A percentile compares a stretch with the other conserved stretches of the same genome.
phyloP scores from a whole-genome alignment of 2,888 invertebrate species.

The Spatulosminthurus flaviceps region DNA sequence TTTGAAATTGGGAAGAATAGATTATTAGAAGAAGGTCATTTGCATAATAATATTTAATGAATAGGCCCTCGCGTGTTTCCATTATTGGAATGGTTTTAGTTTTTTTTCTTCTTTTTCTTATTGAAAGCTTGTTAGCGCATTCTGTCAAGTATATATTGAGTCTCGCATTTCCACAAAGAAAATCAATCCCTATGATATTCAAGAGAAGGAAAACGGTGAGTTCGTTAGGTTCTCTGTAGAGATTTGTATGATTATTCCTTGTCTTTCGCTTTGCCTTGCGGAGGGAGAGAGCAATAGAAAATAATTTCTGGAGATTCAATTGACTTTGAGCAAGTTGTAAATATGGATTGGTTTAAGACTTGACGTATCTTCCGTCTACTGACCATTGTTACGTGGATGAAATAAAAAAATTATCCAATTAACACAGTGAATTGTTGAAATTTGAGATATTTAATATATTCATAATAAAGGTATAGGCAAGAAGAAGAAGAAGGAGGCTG shows the following conservation, averaged over 20 bases:
- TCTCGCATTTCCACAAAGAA: no score
- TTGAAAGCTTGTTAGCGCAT: conserved; percentile 3
- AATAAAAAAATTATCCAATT: conserved; percentile 14
- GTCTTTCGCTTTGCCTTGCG: no score
- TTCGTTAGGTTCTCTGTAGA: no score
- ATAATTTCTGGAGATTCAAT: no score
- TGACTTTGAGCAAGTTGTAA: no score
- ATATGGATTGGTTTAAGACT: no score
- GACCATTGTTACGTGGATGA: neutral
- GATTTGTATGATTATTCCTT: no score
- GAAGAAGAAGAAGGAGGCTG: neutral
- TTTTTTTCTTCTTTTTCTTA: neutral
- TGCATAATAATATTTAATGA: conserved; percentile 42
- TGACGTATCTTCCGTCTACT: neutral
- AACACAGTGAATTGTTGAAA: conserved; percentile 6
- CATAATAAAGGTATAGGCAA: no score
- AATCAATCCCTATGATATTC: no score
- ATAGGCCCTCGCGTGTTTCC: neutral
- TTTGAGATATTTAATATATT: conserved; percentile 14
- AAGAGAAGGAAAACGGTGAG: no score
- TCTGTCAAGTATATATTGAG: neutral
- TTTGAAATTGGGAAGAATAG: neutral
- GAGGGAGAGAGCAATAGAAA: no score
- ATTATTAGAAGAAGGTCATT: neutral
- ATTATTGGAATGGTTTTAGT: neutral